Evolutionary conservation across 1,140 invertebrate species (phyloP).

Genomic region (Penaeus vannamei): DNA sequence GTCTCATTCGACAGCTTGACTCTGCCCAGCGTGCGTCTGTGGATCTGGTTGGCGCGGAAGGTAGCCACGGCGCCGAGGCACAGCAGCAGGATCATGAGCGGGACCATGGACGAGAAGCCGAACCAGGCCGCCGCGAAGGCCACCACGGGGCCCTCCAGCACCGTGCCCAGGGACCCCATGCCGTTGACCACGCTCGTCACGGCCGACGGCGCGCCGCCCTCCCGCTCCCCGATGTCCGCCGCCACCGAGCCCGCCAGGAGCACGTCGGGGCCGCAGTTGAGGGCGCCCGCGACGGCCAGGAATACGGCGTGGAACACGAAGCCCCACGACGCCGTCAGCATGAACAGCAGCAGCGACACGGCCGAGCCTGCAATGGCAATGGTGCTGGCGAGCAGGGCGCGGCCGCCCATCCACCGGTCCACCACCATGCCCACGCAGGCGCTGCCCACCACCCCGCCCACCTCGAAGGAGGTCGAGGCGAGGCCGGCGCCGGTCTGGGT

Average conservation of each 20-base stretch:
- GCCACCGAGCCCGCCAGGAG: slow-evolving; percentile 74
- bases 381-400: slow-evolving; percentile 72
- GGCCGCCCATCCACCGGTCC: slow-evolving; percentile 72
- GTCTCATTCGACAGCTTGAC: background rate
- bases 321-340: slow-evolving; percentile 73
- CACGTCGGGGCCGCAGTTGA: slow-evolving; percentile 75
- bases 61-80: slow-evolving; percentile 42
- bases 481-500: slow-evolving; percentile 73
- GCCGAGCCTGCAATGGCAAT: slow-evolving; percentile 72
- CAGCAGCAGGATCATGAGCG: slow-evolving; percentile 72
- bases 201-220: slow-evolving; percentile 73
- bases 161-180: slow-evolving; percentile 75
- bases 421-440: slow-evolving; percentile 73
- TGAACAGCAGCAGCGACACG: slow-evolving; percentile 72
- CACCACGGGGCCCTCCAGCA: slow-evolving; percentile 75
- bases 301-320: slow-evolving; percentile 72
- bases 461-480: slow-evolving; percentile 75
- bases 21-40: background rate
- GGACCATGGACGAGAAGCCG: slow-evolving; percentile 75
- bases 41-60: slow-evolving; percentile 45
- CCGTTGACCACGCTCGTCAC: slow-evolving; percentile 74
- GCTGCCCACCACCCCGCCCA: slow-evolving; percentile 75
- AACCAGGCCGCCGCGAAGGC: slow-evolving; percentile 72
- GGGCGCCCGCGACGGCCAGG: slow-evolving; percentile 74
- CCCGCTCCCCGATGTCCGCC: slow-evolving; percentile 73